Percentiles rank a stretch among this genome's conserved stretches.
phyloP scores from a whole-genome alignment of 2,113 vertebrate genomes.

The Megalops atlanticus region DNA sequence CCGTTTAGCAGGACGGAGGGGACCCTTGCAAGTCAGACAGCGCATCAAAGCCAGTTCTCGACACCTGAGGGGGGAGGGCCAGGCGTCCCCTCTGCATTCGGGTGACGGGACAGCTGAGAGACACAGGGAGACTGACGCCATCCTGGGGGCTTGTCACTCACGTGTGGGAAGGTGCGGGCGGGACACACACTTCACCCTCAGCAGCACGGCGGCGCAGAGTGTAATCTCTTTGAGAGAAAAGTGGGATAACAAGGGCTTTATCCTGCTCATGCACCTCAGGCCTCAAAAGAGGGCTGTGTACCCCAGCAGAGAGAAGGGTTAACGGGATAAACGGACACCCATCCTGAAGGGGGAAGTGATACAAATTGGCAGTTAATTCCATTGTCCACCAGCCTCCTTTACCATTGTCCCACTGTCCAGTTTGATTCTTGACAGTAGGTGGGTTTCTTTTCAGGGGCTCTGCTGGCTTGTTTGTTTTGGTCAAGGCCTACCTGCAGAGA shows the following conservation, averaged over 20 bases:
- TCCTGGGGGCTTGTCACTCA: slow-evolving; percentile 87
- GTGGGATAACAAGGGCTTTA: slow-evolving; percentile 70
- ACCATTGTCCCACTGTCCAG: slow-evolving; percentile 59
- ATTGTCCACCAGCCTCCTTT: slow-evolving; percentile 40
- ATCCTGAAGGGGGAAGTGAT: slow-evolving; percentile 56
- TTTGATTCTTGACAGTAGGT: slow-evolving; percentile 47
- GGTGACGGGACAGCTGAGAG: slow-evolving; percentile 53
- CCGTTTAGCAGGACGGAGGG: slow-evolving; percentile 53
- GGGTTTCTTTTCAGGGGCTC: slow-evolving; percentile 40
- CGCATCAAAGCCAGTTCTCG: slow-evolving; percentile 61
- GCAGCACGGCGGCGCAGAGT: slow-evolving; percentile 64
- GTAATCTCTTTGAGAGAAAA: slow-evolving; percentile 68
- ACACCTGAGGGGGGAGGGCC: slow-evolving; percentile 62
- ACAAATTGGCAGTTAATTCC: slow-evolving; percentile 72
- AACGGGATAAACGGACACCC: slow-evolving; percentile 63
- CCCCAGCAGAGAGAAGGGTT: slow-evolving; percentile 62
- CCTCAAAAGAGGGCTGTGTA: slow-evolving; percentile 59
- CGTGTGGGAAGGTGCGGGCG: slow-evolving; percentile 50
- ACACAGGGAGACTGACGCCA: slow-evolving; percentile 73
- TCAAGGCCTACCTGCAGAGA: slow-evolving; percentile 43
- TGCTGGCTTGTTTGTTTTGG: slow-evolving; percentile 59
- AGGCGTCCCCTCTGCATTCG: slow-evolving; percentile 11
- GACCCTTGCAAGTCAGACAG: slow-evolving; percentile 56
- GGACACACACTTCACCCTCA: slow-evolving; percentile 50
- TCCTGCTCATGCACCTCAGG: slow-evolving; percentile 54